Conservation (phyloP, 2,797 vertebrate species). For the Aeoliscus strigatus region DNA sequence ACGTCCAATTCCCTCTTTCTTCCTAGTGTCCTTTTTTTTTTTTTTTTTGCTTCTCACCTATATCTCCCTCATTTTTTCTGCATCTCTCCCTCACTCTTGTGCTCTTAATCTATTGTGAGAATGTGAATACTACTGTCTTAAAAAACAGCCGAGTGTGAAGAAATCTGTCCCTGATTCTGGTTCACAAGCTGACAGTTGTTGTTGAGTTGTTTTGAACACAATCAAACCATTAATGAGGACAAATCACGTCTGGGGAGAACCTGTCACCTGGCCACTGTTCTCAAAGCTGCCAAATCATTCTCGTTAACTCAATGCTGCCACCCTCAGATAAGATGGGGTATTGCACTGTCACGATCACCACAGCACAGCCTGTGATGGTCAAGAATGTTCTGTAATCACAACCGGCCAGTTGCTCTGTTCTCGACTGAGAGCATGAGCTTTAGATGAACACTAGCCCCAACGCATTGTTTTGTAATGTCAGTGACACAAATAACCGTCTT, state of each 20-base stretch:
- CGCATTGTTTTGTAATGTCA: slow-evolving; percentile 28
- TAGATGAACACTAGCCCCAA: slow-evolving; percentile 50
- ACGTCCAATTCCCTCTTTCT: slow-evolving; percentile 33
- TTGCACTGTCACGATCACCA: slow-evolving; percentile 63
- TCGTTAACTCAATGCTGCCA: slow-evolving; percentile 62
- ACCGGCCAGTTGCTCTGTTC: slow-evolving; percentile 49
- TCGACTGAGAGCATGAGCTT: slow-evolving; percentile 34
- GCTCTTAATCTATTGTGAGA: slow-evolving; percentile 53
- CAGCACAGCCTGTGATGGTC: slow-evolving; percentile 45
- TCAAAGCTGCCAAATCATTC: slow-evolving; percentile 56
- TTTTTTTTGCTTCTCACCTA: slow-evolving; percentile 40
- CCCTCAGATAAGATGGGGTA: slow-evolving; percentile 47
- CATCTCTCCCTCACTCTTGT: slow-evolving; percentile 41
- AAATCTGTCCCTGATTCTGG: slow-evolving; percentile 27
- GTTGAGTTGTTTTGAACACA: slow-evolving; percentile 50
- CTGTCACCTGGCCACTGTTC: slow-evolving; percentile 50
- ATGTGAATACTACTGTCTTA: slow-evolving; percentile 76
- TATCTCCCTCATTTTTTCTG: slow-evolving; percentile 19
- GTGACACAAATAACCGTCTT: slow-evolving; percentile 21
- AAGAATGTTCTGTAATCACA: slow-evolving; percentile 53
- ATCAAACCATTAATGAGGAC: slow-evolving; percentile 41
- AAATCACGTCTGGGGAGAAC: slow-evolving; percentile 44
- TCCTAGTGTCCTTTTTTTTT: slow-evolving; percentile 26
- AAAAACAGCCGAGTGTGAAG: slow-evolving; percentile 41
- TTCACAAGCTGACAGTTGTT: slow-evolving; percentile 41